phyloP scores from a whole-genome alignment of 2,797 vertebrate species.

The Poecile montanus region DNA sequence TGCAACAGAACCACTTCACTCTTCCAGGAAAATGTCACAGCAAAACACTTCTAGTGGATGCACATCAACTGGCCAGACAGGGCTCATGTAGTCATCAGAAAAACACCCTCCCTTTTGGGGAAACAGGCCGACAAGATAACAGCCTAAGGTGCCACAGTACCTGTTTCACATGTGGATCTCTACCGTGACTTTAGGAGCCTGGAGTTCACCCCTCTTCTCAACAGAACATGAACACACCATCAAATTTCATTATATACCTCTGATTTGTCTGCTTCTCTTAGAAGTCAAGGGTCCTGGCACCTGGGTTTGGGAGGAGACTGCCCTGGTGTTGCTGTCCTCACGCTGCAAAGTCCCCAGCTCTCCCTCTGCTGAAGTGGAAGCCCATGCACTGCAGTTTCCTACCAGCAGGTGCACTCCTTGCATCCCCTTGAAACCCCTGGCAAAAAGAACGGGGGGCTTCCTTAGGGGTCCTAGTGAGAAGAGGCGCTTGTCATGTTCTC shows the following conservation, averaged over 20 bases:
- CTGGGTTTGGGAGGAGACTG: background rate
- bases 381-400: background rate
- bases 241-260: background rate
- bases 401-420: accelerated
- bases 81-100: background rate
- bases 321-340: background rate
- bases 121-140: background rate
- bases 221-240: background rate
- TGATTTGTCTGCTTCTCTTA: background rate
- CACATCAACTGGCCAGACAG: background rate
- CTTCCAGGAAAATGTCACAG: background rate
- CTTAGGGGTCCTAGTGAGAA: background rate
- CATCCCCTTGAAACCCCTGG: background rate
- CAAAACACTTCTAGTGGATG: background rate
- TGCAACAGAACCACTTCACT: background rate
- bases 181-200: background rate
- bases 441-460: background rate
- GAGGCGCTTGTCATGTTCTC: background rate
- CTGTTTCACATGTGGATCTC: accelerated
- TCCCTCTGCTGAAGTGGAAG: background rate
- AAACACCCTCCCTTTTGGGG: background rate
- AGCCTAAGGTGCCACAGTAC: background rate
- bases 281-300: background rate
- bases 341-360: background rate
- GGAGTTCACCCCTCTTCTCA: background rate